Conservation (phyloP, 2,888 invertebrate species). For the Apocheima hispidaria region DNA sequence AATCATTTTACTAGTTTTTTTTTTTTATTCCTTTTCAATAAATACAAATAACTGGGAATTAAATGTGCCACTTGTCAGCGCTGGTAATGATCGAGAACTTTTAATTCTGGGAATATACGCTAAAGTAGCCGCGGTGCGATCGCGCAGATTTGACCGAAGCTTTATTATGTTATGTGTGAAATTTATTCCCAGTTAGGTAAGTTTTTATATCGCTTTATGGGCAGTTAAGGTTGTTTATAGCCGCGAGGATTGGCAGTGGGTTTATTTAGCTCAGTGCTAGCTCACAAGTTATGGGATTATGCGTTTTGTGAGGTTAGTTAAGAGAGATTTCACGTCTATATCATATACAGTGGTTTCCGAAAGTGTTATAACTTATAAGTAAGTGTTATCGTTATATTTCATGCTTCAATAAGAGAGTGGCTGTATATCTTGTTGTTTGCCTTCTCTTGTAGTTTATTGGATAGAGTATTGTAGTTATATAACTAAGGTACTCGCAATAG, state of each 20-base stretch:
- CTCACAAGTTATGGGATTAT: constrained; percentile 7
- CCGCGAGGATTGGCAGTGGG: background rate
- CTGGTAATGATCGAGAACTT: too few species aligned
- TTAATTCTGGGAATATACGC: too few species aligned
- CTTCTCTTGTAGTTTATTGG: background rate
- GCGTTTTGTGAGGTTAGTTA: constrained; percentile 1
- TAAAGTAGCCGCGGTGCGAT: too few species aligned
- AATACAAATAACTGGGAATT: too few species aligned
- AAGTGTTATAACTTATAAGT: background rate
- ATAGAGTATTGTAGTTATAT: too few species aligned
- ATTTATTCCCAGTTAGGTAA: constrained; percentile 21
- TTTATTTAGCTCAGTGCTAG: background rate
- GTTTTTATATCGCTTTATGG: constrained; percentile 25
- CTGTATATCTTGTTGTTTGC: background rate
- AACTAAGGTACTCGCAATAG: too few species aligned
- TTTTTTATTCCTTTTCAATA: too few species aligned
- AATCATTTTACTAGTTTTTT: too few species aligned
- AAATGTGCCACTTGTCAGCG: too few species aligned
- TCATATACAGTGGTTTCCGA: background rate
- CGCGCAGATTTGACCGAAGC: background rate
- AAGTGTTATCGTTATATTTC: too few species aligned
- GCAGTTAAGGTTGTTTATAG: constrained; percentile 22
- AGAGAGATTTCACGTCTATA: constrained; percentile 2
- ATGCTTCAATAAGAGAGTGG: too few species aligned
- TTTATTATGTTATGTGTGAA: constrained; percentile 21